Conservation (phyloP, 2,888 invertebrate genomes). For the Drosophila greeni region DNA sequence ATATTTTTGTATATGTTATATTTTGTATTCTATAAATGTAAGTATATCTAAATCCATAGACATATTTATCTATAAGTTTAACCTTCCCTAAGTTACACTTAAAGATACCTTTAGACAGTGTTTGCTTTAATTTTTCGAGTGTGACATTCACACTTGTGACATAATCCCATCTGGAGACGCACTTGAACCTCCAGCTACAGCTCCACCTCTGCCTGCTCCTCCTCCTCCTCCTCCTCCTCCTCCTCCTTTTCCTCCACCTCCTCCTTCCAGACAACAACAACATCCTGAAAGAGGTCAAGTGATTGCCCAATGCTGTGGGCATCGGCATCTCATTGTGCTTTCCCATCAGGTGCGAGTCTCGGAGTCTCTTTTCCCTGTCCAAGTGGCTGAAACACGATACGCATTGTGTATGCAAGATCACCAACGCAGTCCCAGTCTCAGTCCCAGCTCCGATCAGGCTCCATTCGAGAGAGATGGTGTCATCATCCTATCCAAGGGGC, state of each 20-base stretch:
- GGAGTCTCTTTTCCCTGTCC: constrained; percentile 11
- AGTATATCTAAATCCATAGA: too few species aligned
- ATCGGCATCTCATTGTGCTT: constrained; percentile 71
- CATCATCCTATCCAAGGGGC: constrained; percentile 6
- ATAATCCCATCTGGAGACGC: constrained; percentile 59
- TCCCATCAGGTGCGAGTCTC: constrained; percentile 75
- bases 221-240: background rate
- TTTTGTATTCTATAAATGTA: too few species aligned
- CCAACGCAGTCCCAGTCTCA: constrained; percentile 24
- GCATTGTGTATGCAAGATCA: constrained; percentile 75
- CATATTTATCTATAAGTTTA: background rate
- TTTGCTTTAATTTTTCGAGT: constrained; percentile 3
- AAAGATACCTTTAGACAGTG: too few species aligned
- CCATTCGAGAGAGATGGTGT: constrained; percentile 9
- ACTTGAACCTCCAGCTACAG: constrained; percentile 60
- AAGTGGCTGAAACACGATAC: constrained; percentile 74
- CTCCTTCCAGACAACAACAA: constrained; percentile 52
- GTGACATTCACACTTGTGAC: constrained; percentile 51
- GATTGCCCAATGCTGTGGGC: constrained; percentile 62
- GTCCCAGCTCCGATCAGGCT: constrained; percentile 7
- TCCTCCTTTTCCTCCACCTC: constrained; percentile 1
- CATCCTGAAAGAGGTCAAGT: constrained; percentile 77
- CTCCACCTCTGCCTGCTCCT: constrained; percentile 8
- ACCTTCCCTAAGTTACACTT: too few species aligned
- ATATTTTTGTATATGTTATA: too few species aligned